phyloP scores from a whole-genome alignment of 2,113 vertebrate species.

The Pogonocichla stellata region DNA sequence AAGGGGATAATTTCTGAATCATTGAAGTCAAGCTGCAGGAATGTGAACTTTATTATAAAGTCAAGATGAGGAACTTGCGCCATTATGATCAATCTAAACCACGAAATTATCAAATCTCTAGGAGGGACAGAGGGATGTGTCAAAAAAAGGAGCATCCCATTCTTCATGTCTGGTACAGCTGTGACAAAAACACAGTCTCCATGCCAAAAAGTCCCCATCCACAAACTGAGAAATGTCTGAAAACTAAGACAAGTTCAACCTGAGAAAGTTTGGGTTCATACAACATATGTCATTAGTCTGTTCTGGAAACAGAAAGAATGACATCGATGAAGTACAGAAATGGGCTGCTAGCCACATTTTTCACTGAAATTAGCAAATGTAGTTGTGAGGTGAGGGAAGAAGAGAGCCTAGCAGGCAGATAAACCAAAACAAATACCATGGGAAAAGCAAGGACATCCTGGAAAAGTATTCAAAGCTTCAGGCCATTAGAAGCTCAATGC shows the following conservation, averaged over 20 bases:
- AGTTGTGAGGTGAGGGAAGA: background rate
- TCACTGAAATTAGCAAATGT: background rate
- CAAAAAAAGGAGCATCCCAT: background rate
- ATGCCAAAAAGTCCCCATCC: accelerated
- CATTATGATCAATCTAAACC: background rate
- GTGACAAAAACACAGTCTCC: background rate
- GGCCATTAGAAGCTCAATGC: background rate
- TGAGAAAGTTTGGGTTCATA: background rate
- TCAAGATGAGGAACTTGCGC: background rate
- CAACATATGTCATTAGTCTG: background rate
- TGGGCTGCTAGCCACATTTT: background rate
- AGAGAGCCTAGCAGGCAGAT: background rate
- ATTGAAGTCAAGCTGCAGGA: background rate
- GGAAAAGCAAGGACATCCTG: background rate
- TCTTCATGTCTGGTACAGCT: background rate
- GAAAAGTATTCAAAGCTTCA: background rate
- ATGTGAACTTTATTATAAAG: background rate
- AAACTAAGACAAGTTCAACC: background rate
- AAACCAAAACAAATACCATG: background rate
- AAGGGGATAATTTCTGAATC: background rate
- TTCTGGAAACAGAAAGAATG: background rate
- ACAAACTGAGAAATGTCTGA: background rate
- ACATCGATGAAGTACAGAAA: background rate
- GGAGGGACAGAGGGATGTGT: background rate
- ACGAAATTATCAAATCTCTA: background rate